Evolutionary conservation across 2,113 vertebrate species (phyloP).

Genomic region (Daboia siamensis): DNA sequence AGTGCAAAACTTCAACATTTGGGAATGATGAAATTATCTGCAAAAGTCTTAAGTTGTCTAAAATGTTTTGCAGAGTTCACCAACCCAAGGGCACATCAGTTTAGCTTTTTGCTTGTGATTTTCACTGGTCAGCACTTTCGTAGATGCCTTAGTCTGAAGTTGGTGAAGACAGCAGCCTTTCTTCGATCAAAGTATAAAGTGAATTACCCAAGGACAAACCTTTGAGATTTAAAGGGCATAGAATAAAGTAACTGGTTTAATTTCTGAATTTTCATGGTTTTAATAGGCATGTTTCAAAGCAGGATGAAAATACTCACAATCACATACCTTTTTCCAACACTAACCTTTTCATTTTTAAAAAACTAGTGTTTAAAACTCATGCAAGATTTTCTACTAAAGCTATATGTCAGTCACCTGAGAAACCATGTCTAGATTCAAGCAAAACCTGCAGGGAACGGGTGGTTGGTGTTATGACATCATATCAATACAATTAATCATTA

Average conservation of each 20-base stretch:
- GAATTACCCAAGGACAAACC: background rate
- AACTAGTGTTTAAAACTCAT: background rate
- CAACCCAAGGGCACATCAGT: background rate
- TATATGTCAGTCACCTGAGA: background rate
- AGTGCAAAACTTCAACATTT: background rate
- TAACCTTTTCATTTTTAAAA: background rate
- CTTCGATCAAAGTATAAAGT: background rate
- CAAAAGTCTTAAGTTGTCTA: background rate
- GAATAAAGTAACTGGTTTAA: background rate
- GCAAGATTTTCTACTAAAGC: background rate
- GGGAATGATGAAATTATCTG: constrained; percentile 10
- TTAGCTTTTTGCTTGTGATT: background rate
- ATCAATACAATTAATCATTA: background rate
- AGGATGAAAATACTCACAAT: background rate
- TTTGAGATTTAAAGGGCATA: background rate
- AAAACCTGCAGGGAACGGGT: background rate
- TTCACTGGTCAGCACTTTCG: background rate
- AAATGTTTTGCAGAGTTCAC: background rate
- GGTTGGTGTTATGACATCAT: background rate
- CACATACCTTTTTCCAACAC: background rate
- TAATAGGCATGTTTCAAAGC: background rate
- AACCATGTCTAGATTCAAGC: background rate
- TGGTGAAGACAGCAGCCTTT: background rate
- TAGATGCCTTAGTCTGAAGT: background rate
- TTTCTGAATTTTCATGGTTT: background rate